phyloP scores from a whole-genome alignment of 2,113 vertebrate species.

The Chaetodon auriga region DNA sequence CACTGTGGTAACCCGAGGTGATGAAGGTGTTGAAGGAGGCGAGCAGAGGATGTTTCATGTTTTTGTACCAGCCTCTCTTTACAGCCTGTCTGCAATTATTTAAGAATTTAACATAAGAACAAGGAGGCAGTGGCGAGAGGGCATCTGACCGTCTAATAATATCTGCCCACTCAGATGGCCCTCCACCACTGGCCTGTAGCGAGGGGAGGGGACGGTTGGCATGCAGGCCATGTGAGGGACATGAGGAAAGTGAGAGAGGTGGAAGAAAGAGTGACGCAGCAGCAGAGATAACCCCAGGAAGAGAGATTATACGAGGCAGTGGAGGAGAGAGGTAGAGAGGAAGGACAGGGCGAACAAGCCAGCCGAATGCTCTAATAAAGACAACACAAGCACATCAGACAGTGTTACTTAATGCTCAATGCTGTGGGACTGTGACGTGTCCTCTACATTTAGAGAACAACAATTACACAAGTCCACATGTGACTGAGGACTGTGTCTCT shows the following conservation, averaged over 20 bases:
- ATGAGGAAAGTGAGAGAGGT: constrained; percentile 1
- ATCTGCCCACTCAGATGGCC: constrained; percentile 55
- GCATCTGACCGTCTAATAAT: constrained; percentile 67
- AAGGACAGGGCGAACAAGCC: not conserved
- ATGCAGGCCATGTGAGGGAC: constrained; percentile 32
- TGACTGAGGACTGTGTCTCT: not conserved
- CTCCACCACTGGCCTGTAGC: constrained; percentile 6
- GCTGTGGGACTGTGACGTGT: not conserved
- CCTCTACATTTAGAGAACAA: not conserved
- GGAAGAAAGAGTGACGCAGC: constrained; percentile 31
- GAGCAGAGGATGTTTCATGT: not conserved
- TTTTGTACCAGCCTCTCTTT: not conserved
- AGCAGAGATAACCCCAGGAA: constrained; percentile 11
- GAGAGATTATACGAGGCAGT: not conserved
- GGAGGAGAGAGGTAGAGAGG: not conserved
- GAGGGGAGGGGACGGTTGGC: constrained; percentile 24
- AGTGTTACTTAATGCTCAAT: not conserved
- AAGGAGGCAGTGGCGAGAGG: constrained; percentile 15
- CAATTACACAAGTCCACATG: not conserved
- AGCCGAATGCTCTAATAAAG: not conserved
- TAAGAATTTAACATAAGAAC: not conserved
- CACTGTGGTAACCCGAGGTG: too few species aligned
- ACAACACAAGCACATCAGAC: not conserved
- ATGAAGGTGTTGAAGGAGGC: too few species aligned
- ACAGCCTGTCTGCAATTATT: constrained; percentile 24